Percentiles rank a stretch among this genome's conserved stretches.
These are phyloP conservation scores for Ichneumoninae sp. DNA, from an alignment of 2,888 invertebrate species.

Conservation along the genomic window DNA sequence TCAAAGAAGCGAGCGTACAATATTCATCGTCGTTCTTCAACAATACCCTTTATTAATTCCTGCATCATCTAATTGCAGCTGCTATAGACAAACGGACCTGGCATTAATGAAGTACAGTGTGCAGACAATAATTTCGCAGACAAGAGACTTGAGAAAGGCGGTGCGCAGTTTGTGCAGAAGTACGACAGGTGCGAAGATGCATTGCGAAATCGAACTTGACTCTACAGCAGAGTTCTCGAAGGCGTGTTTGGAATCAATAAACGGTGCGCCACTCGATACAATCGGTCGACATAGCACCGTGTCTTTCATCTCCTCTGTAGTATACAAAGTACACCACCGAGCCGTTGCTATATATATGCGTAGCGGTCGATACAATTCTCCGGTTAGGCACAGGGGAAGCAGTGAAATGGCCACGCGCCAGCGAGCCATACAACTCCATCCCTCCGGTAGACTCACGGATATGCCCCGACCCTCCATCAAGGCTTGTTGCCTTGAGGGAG, in stretches of 20 bases:
- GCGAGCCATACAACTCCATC: constrained; percentile 37
- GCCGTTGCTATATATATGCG: background rate
- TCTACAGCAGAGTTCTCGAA: constrained; percentile 2
- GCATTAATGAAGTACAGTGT: no score
- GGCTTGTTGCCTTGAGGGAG: constrained; percentile 57
- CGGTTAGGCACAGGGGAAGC: constrained; percentile 53
- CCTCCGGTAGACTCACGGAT: constrained; percentile 17
- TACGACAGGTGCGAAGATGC: background rate
- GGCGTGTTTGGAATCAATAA: constrained; percentile 49
- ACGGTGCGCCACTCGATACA: constrained; percentile 43
- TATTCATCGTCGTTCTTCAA: no score
- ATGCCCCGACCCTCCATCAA: constrained; percentile 43
- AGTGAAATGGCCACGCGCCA: constrained; percentile 62
- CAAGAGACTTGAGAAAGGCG: background rate
- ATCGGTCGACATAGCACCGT: constrained; percentile 22
- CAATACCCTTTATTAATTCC: no score
- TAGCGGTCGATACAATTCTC: constrained; percentile 14
- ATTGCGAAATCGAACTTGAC: constrained; percentile 30
- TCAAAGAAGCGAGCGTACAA: no score
- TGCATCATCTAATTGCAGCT: no score
- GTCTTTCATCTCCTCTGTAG: constrained; percentile 8
- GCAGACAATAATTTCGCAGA: background rate
- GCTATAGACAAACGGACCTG: no score
- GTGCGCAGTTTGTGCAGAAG: background rate
- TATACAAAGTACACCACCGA: constrained; percentile 49